A percentile compares a stretch with the other conserved stretches of the same genome.
These are phyloP conservation scores for Leucania comma DNA, from an alignment of 2,888 invertebrate species.

Conservation along the genomic window DNA sequence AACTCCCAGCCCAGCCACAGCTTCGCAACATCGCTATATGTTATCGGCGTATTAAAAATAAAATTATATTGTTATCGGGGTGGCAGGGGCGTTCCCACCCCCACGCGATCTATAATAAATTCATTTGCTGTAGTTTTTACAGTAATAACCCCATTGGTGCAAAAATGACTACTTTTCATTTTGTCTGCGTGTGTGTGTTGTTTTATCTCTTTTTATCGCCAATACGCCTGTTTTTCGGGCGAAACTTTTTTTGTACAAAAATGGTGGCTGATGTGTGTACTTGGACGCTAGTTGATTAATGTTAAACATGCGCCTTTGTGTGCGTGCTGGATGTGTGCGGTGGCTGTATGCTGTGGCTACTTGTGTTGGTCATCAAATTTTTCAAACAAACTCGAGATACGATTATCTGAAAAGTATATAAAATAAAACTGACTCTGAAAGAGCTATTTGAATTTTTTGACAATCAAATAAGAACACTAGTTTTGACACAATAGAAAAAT, in stretches of 20 bases:
- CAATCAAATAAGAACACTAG: too few relatives aligned
- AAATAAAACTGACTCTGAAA: too few relatives aligned
- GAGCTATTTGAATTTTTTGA: too few relatives aligned
- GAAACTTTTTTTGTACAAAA: constrained; percentile 67
- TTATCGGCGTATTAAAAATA: constrained; percentile 81
- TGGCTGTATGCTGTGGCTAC: neutral
- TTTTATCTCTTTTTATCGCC: constrained; percentile 83
- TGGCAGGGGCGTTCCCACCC: constrained; percentile 69
- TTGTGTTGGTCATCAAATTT: neutral
- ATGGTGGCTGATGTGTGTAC: constrained; percentile 47
- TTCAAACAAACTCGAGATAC: too few relatives aligned
- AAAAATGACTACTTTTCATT: constrained; percentile 89
- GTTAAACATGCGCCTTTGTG: constrained; percentile 32
- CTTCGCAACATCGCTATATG: constrained; percentile 54
- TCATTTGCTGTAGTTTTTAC: constrained; percentile 89
- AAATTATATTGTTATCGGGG: constrained; percentile 78
- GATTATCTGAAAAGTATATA: too few relatives aligned
- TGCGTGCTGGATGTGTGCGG: constrained; percentile 16
- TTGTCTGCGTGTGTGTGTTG: constrained; percentile 73
- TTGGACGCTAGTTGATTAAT: constrained; percentile 47
- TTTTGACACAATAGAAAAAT: too few relatives aligned
- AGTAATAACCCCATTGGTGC: constrained; percentile 89
- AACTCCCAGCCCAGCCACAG: constrained; percentile 33
- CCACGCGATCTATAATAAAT: constrained; percentile 84
- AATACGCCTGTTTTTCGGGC: constrained; percentile 69